Evolutionary conservation across 2,797 vertebrate species (phyloP), one percentile per base, ranked within the genome.

Genomic region (Hydrophis major): DNA sequence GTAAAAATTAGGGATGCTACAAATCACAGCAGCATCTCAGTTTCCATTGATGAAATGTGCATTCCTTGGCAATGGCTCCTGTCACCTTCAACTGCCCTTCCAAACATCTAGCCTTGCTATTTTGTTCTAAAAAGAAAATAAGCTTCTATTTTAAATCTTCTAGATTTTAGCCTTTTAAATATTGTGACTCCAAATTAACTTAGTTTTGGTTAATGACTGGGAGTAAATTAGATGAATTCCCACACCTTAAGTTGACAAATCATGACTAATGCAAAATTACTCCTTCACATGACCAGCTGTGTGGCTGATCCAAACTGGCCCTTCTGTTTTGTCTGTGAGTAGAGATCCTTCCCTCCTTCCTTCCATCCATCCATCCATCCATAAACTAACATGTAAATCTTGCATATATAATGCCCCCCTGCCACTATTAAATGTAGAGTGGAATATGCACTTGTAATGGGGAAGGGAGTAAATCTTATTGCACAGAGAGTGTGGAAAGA

Each of bases 401-500:
- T 94, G 89, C 93, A 93, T 94, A 93, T 97, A 96, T 97, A 95
- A 88, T 93, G 63, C 50, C n/a, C 47, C 53, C 11, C 50, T 47
- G 20, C 50, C 66, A 28, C 63, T 20, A 92, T 93, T 96, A 96
- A 96, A 94, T 97, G 95, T 94, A 95, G 95, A 95, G 95, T 95
- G 60, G 92, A 97, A 97, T 96, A 94, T 18, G 91, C 89, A 92
- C 91, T 94, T 90, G 91, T 94, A 95, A 96, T 96, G 92, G 20
- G 61, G 93, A 78, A 90, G 90, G 89, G 93, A 94, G 60, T 89
- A 96, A 96, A 95, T 96, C 94, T 96, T 95, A 94, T 93, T 93
- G 94, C 96, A 95, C 96, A 94, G 95, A 93, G 95, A 96, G 95
- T 96, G 95, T 96, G 96, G 97, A 96, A 96, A 96, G 94, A 96